Conservation (phyloP, 2,888 invertebrate species). For the Agonopterix arenella region DNA sequence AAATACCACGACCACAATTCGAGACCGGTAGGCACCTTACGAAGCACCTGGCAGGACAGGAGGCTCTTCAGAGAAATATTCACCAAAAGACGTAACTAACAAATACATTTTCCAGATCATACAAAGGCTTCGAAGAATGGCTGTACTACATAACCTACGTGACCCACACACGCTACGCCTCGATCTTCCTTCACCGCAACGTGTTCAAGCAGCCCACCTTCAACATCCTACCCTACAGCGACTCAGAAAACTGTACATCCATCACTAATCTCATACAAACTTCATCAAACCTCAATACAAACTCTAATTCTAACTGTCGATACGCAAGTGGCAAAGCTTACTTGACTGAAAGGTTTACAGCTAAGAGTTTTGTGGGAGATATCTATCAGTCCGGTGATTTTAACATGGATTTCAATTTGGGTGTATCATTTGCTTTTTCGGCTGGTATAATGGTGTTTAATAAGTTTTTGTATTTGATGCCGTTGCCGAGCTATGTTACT, state of each 20-base stretch:
- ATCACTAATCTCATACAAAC: slow-evolving; percentile 75
- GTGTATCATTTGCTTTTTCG: slow-evolving; percentile 89
- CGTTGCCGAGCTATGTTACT: slow-evolving; percentile 88
- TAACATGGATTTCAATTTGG: slow-evolving; percentile 86
- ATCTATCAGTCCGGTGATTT: slow-evolving; percentile 77
- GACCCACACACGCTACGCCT: slow-evolving; percentile 87
- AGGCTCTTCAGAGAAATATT: too few species aligned
- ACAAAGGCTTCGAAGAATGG: slow-evolving; percentile 88
- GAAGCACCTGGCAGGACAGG: too few species aligned
- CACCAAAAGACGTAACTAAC: not conserved
- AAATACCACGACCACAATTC: too few species aligned
- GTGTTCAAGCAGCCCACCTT: slow-evolving; percentile 78
- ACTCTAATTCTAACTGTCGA: slow-evolving; percentile 79
- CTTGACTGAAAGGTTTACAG: slow-evolving; percentile 82
- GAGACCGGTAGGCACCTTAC: too few species aligned
- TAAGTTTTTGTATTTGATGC: slow-evolving; percentile 89
- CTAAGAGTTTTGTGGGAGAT: slow-evolving; percentile 72
- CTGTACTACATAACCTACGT: slow-evolving; percentile 87
- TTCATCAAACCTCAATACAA: slow-evolving; percentile 57
- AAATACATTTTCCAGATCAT: slow-evolving; percentile 76
- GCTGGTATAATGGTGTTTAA: slow-evolving; percentile 88
- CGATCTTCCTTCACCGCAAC: slow-evolving; percentile 84
- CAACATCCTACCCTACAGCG: slow-evolving; percentile 72
- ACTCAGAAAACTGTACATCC: slow-evolving; percentile 72
- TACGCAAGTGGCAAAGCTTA: slow-evolving; percentile 84